These are phyloP conservation scores for Heliconius aoede DNA, from an alignment of 2,888 invertebrate species.

Conservation along the genomic window DNA sequence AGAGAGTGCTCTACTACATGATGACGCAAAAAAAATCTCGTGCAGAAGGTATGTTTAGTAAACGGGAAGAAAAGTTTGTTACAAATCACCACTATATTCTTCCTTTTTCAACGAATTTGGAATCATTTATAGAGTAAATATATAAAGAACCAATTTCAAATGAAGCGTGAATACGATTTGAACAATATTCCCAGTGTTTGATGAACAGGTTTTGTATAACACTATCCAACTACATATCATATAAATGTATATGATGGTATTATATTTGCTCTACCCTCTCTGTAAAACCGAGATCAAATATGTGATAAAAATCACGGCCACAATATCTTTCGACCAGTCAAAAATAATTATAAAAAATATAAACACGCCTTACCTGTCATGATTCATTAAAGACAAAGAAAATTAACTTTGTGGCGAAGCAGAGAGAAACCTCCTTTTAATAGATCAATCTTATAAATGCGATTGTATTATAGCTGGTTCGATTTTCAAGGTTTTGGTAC, in stretches of 20 bases:
- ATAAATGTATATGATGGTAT: neutral
- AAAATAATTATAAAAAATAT: slow-evolving; percentile 6
- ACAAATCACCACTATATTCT: too few species aligned
- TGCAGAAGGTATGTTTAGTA: neutral
- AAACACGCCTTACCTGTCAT: neutral
- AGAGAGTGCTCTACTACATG: neutral
- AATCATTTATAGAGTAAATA: too few species aligned
- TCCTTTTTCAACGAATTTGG: too few species aligned
- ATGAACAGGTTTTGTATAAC: too few species aligned
- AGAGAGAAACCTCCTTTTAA: too few species aligned
- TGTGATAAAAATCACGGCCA: slow-evolving; percentile 7
- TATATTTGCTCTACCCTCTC: neutral
- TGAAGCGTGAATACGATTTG: too few species aligned
- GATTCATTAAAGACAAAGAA: neutral
- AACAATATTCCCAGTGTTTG: neutral
- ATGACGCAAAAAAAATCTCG: neutral
- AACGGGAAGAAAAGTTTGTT: neutral
- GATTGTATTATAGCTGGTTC: neutral
- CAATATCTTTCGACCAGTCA: slow-evolving; percentile 10
- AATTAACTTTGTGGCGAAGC: neutral
- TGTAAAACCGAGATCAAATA: slow-evolving; percentile 17
- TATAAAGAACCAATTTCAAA: too few species aligned
- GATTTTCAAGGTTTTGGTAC: too few species aligned
- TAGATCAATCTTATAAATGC: neutral
- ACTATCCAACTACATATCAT: neutral